A percentile compares a stretch with the other conserved stretches of the same genome.
These are phyloP conservation scores for Dilophus febrilis DNA, from an alignment of 2,888 invertebrate genomes.

Conservation along the genomic window DNA sequence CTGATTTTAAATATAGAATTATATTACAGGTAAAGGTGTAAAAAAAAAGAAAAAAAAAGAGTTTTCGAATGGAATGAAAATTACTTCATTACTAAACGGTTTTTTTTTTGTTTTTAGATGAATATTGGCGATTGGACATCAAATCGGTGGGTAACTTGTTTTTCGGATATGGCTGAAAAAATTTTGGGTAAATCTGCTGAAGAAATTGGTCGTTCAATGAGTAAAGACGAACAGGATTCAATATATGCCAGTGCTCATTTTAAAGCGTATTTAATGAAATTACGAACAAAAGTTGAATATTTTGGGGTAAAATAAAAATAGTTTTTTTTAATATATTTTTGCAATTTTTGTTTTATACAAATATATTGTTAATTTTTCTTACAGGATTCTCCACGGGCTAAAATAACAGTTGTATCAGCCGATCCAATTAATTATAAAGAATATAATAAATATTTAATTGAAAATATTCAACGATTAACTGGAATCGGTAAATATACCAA, in stretches of 20 bases:
- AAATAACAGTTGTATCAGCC: constrained; percentile 51
- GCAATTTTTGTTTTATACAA: constrained; percentile 5
- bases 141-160: constrained; percentile 80
- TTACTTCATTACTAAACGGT: too few species aligned
- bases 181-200: constrained; percentile 53
- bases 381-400: constrained; percentile 67
- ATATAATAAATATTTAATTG: constrained; percentile 52
- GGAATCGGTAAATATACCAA: not conserved
- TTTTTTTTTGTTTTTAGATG: constrained; percentile 44
- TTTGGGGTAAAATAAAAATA: constrained; percentile 56
- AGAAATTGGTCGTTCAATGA: constrained; percentile 57
- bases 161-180: constrained; percentile 67
- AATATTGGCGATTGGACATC: constrained; percentile 77
- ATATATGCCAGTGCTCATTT: constrained; percentile 63
- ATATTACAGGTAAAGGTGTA: constrained; percentile 49
- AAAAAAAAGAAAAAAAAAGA: not conserved
- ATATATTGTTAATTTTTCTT: constrained; percentile 1
- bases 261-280: constrained; percentile 61
- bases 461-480: constrained; percentile 25
- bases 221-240: constrained; percentile 46
- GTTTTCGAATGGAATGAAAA: not conserved
- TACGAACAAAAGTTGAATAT: constrained; percentile 77
- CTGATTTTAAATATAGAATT: constrained; percentile 73
- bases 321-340: constrained; percentile 3
- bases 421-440: constrained; percentile 59